Conservation (phyloP, 2,888 invertebrate species). For the Kuschelorhynchus macadamiae region DNA sequence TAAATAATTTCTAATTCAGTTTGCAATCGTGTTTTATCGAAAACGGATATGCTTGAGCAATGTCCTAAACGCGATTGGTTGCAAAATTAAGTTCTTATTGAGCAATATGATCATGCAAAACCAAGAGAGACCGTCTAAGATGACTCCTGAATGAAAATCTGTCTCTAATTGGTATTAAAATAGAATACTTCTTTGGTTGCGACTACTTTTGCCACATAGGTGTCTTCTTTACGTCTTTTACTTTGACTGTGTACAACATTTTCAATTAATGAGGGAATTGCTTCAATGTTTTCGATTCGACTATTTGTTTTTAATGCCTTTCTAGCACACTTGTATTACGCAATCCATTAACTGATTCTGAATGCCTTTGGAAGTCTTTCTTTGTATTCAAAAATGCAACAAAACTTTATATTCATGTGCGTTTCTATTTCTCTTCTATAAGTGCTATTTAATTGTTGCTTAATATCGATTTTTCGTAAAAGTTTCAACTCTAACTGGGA, state of each 20-base stretch:
- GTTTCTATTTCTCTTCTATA: background rate
- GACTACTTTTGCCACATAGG: constrained; percentile 13
- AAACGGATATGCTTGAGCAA: constrained; percentile 40
- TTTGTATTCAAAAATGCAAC: background rate
- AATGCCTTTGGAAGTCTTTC: background rate
- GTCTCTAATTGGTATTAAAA: constrained; percentile 39
- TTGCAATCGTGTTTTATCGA: constrained; percentile 52
- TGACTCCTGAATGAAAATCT: constrained; percentile 22
- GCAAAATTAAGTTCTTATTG: constrained; percentile 12
- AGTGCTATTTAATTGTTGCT: constrained; percentile 1
- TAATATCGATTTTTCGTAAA: constrained; percentile 1
- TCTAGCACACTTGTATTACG: background rate
- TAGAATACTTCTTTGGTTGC: constrained; percentile 51
- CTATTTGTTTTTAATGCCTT: background rate
- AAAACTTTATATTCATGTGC: background rate
- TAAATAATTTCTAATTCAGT: constrained; percentile 55
- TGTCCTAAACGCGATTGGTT: background rate
- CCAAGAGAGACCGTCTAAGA: constrained; percentile 13
- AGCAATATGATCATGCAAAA: constrained; percentile 3
- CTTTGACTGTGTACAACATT: background rate
- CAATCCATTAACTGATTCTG: background rate
- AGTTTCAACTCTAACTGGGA: constrained; percentile 1
- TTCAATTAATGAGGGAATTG: constrained; percentile 12
- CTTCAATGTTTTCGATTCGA: constrained; percentile 21
- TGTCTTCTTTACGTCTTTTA: constrained; percentile 20